phyloP scores from a whole-genome alignment of 2,113 vertebrate species.

The Nasalis larvatus region DNA sequence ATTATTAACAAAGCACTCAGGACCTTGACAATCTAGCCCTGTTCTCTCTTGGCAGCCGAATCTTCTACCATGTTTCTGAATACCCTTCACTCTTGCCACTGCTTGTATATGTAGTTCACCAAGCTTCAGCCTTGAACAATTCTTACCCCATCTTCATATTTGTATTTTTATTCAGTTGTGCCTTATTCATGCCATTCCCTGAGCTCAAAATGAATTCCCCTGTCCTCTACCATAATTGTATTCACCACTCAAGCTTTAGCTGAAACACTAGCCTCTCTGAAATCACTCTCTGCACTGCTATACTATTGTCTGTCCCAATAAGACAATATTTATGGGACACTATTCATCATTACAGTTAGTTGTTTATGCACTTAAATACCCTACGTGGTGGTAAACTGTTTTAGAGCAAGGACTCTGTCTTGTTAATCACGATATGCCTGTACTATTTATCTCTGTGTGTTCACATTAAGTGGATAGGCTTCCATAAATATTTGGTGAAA shows the following conservation, averaged over 20 bases:
- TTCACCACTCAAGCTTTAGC: not conserved
- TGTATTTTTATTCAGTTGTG: not conserved
- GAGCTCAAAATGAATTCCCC: not conserved
- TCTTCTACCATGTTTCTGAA: not conserved
- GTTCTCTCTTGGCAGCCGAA: not conserved
- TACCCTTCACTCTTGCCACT: not conserved
- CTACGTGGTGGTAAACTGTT: not conserved
- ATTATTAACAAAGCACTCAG: not conserved
- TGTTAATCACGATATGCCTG: not conserved
- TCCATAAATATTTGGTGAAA: slow-evolving; percentile 7
- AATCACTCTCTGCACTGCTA: not conserved
- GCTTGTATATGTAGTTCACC: not conserved
- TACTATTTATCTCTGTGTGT: slow-evolving; percentile 22
- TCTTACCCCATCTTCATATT: not conserved
- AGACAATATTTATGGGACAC: not conserved
- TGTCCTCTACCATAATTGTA: not conserved
- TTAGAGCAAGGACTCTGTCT: not conserved
- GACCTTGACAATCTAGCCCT: not conserved
- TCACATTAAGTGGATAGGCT: not conserved
- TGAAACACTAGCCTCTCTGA: not conserved
- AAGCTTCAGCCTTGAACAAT: not conserved
- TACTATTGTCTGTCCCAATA: not conserved
- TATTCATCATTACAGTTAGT: not conserved
- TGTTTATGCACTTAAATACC: not conserved
- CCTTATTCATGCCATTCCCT: not conserved